Evolutionary conservation across 2,113 vertebrate species (phyloP).

Genomic region (Hassar affinis): DNA sequence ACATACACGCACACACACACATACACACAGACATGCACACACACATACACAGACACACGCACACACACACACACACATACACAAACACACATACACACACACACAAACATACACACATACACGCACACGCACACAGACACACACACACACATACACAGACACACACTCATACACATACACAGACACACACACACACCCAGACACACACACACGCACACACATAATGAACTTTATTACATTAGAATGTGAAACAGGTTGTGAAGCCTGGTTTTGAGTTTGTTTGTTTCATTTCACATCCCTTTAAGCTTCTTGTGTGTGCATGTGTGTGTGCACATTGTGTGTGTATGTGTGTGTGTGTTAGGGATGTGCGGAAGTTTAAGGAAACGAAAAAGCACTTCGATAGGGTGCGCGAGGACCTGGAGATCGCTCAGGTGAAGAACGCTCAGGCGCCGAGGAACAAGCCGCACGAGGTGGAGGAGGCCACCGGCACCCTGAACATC

Average conservation of each 20-base stretch:
- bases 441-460: slow-evolving; percentile 93
- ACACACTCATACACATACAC: too few relatives aligned
- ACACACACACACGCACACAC: not conserved
- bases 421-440: slow-evolving; percentile 92
- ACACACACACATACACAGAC: too few relatives aligned
- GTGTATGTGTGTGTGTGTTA: too few relatives aligned
- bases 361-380: slow-evolving; percentile 94
- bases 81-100: too few relatives aligned
- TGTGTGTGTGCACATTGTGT: slow-evolving; percentile 9
- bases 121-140: too few relatives aligned
- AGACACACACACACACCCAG: not conserved
- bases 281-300: not conserved
- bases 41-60: too few relatives aligned
- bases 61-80: too few relatives aligned
- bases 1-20: too few relatives aligned
- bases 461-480: slow-evolving; percentile 94
- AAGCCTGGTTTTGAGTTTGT: not conserved
- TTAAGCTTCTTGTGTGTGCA: not conserved
- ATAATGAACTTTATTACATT: not conserved
- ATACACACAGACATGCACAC: too few relatives aligned
- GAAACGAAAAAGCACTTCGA: slow-evolving; percentile 99
- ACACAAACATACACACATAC: too few relatives aligned
- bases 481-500: slow-evolving; percentile 81
- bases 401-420: slow-evolving; percentile 90
- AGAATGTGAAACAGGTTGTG: not conserved